phyloP scores from a whole-genome alignment of 2,888 invertebrate genomes.

The Nephrotoma flavescens region DNA sequence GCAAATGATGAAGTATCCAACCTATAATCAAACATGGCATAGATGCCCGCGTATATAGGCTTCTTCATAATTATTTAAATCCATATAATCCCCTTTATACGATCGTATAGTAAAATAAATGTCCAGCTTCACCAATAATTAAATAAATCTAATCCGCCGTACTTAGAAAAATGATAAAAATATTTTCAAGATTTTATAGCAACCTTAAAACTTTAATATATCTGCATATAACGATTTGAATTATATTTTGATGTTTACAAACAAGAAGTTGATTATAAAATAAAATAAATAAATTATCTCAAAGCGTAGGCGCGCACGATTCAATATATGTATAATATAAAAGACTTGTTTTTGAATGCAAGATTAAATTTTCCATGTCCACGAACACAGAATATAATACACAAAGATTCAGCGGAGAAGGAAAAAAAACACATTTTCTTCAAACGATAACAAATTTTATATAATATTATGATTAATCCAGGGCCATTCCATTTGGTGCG shows the following conservation, averaged over 20 bases:
- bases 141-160: neutral
- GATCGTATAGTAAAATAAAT: neutral
- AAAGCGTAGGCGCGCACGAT: neutral
- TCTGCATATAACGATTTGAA: neutral
- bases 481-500: neutral
- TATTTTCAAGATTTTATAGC: neutral
- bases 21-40: too few relatives aligned
- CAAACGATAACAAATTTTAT: neutral
- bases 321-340: neutral
- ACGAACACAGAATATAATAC: neutral
- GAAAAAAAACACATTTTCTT: neutral
- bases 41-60: too few relatives aligned
- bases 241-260: neutral
- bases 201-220: neutral
- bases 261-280: neutral
- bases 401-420: neutral
- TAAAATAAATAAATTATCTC: neutral
- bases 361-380: neutral
- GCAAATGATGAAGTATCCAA: too few relatives aligned
- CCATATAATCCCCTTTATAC: too few relatives aligned
- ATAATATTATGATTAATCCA: neutral
- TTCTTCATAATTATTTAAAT: too few relatives aligned
- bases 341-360: neutral
- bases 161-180: neutral
- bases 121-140: neutral